Evolutionary conservation across 1,140 invertebrate genomes (phyloP), one percentile per base, ranked within the genome.

Genomic region (Aethina tumida): DNA sequence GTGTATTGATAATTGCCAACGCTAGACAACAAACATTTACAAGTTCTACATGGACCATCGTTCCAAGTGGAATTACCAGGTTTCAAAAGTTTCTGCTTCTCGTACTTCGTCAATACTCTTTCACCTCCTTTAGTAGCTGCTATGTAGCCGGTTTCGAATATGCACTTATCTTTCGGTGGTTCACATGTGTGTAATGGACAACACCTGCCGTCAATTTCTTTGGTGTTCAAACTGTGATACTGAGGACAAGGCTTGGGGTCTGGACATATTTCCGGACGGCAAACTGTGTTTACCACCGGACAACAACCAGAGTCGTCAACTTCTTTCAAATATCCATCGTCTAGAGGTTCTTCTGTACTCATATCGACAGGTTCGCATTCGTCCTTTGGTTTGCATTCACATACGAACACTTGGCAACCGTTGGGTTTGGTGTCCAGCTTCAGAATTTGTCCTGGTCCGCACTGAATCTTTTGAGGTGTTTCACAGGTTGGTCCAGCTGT

Each of bases 391-490:
- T 76, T 69, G 47, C 82, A 86, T 62, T 79, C 72, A 49, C 81
- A 85, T 42, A 82, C 70, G 45, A 75, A 81, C 49, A 78, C 70
- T 15, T 71, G 67, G 56, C 79, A 83, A 22, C 73, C 73, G 49
- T 73, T 66, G 2, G 65, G 19, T 30, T 64, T 70, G 1, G 59
- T 73, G 30, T 74, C 73, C 18, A 73, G 55, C 53, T 84, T 83
- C 37, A 77, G 65, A 1, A 68, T 64, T 56, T 86, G 82, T 2
- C 75, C 80, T 39, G 66, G 73, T 2, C 77, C 78, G 49, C 82
- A 85, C 9, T 68, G 58, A n/a, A 78, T 71, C 53, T 77, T 71
- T 41, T 74, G 65, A 0, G 73, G 67, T 15, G 77, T 67, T 14
- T 72, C 63, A 49, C 82, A 85, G 1, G 62, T 61, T 13, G 60